These are phyloP conservation scores for Neelides sp. DNA, from an alignment of 1,140 invertebrate genomes.

Conservation along the genomic window DNA sequence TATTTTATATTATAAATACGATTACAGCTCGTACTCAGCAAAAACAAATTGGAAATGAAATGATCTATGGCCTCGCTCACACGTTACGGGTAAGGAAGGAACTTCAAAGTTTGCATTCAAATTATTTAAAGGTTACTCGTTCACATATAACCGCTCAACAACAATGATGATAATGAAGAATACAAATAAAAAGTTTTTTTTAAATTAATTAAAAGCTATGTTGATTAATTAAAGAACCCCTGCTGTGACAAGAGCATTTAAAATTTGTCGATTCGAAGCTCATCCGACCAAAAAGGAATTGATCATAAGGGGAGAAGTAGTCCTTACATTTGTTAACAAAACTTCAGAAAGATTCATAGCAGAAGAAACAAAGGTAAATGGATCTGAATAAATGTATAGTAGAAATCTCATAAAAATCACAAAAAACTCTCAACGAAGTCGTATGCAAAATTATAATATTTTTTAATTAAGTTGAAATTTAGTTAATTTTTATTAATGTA, in stretches of 20 bases:
- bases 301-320: conserved; percentile 26
- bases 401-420: neutral
- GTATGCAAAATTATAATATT: neutral
- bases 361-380: conserved; percentile 31
- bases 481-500: neutral
- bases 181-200: too few relatives aligned
- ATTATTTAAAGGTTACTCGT: too few relatives aligned
- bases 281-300: conserved; percentile 21
- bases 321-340: conserved; percentile 13
- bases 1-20: too few relatives aligned
- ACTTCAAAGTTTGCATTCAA: too few relatives aligned
- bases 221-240: too few relatives aligned
- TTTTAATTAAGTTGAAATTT: neutral
- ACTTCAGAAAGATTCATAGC: conserved; percentile 30
- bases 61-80: too few relatives aligned
- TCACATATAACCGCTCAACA: too few relatives aligned
- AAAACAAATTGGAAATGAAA: too few relatives aligned
- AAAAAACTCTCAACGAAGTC: neutral
- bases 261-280: conserved; percentile 24
- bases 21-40: too few relatives aligned
- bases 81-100: too few relatives aligned
- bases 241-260: conserved; percentile 25
- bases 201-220: too few relatives aligned
- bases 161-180: too few relatives aligned
- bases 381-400: neutral